Conservation (phyloP, 2,113 vertebrate species). For the Azemiops feae region DNA sequence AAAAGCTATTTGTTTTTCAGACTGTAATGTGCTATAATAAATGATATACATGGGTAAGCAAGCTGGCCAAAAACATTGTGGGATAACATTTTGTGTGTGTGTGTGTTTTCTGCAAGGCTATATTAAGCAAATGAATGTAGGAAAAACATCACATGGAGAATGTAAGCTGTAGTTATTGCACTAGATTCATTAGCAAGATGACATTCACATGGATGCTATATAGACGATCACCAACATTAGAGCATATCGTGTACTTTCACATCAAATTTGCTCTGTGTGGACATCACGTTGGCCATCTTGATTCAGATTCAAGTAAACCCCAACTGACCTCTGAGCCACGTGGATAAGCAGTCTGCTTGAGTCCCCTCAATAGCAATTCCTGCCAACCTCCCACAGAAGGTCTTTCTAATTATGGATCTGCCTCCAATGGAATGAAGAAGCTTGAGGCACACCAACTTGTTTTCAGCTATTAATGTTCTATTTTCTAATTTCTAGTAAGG, state of each 20-base stretch:
- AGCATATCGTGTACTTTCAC: not conserved
- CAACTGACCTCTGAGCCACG: conserved; percentile 31
- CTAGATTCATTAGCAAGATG: not conserved
- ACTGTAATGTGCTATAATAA: not conserved
- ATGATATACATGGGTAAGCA: not conserved
- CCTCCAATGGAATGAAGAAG: not conserved
- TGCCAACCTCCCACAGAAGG: conserved; percentile 17
- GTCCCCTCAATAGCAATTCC: not conserved
- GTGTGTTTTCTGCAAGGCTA: not conserved
- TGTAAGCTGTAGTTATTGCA: not conserved
- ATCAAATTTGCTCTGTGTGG: conserved; percentile 32
- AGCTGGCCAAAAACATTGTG: not conserved
- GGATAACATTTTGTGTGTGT: not conserved
- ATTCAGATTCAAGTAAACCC: conserved; percentile 21
- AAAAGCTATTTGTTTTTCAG: not conserved
- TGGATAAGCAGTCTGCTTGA: conserved; percentile 35
- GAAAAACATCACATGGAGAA: not conserved
- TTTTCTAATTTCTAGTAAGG: not conserved
- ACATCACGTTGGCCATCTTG: not conserved
- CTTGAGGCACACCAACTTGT: not conserved
- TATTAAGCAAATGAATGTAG: not conserved
- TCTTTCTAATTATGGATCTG: conserved; percentile 37
- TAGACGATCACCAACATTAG: not conserved
- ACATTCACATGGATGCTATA: not conserved
- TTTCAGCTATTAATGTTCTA: not conserved